These are phyloP conservation scores for Exaiptasia diaphana DNA, from an alignment of 64 coral and sea anemone genomes.

Conservation along the genomic window DNA sequence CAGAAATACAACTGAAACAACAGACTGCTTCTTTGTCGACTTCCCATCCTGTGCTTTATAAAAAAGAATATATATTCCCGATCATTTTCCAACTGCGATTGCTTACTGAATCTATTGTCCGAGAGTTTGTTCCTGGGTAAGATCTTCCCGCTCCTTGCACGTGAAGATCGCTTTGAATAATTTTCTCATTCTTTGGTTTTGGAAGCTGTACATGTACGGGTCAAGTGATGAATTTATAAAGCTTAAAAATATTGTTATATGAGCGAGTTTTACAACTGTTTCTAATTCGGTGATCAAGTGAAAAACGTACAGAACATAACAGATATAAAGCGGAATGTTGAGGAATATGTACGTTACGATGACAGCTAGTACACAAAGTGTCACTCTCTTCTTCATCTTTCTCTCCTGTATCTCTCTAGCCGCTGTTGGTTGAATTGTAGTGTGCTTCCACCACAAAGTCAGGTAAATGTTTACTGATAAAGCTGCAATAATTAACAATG, in stretches of 20 bases:
- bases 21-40: too few species aligned
- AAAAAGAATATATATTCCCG: too few species aligned
- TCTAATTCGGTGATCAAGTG: too few species aligned
- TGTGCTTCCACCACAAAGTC: background rate
- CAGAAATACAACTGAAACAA: too few species aligned
- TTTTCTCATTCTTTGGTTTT: background rate
- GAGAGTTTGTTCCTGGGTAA: too few species aligned
- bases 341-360: background rate
- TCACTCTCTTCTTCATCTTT: constrained; percentile 2
- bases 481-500: too few species aligned
- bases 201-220: background rate
- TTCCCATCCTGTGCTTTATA: too few species aligned
- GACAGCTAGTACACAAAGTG: background rate
- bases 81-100: too few species aligned
- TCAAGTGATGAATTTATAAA: background rate
- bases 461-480: background rate
- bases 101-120: too few species aligned
- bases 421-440: background rate
- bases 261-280: too few species aligned
- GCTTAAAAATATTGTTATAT: background rate
- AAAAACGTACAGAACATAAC: too few species aligned
- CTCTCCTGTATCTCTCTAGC: background rate
- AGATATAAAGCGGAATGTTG: background rate
- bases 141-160: too few species aligned
- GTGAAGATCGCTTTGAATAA: background rate